Evolutionary conservation across 2,888 invertebrate genomes (phyloP).

Genomic region (Pterostichus niger): DNA sequence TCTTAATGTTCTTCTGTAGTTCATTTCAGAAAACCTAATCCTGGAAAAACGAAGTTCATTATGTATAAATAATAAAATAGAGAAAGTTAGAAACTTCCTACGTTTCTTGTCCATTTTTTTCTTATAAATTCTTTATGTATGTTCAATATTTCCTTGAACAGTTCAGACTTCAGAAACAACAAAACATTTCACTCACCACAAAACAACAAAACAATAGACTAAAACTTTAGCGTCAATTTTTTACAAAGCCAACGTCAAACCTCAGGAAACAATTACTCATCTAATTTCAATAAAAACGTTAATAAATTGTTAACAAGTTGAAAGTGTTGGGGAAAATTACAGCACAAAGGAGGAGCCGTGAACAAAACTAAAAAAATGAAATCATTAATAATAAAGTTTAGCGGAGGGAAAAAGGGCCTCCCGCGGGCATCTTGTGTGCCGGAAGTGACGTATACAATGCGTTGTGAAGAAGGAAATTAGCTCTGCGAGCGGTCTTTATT

Average conservation of each 20-base stretch:
- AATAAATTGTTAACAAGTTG: conserved; percentile 58
- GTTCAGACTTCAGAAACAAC: not conserved
- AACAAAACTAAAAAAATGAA: conserved; percentile 54
- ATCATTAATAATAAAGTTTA: conserved; percentile 60
- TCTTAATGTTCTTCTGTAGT: too few relatives aligned
- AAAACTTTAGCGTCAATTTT: conserved; percentile 26
- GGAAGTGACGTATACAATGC: conserved; percentile 37
- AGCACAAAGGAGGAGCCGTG: conserved; percentile 51
- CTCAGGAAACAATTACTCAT: conserved; percentile 45
- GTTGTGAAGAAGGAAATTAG: not conserved
- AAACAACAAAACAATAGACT: conserved; percentile 39
- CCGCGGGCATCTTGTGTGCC: conserved; percentile 3
- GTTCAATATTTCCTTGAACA: not conserved
- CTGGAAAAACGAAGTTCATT: too few relatives aligned
- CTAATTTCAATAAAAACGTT: conserved; percentile 61
- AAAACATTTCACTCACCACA: not conserved
- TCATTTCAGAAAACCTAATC: too few relatives aligned
- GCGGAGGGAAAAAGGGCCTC: conserved; percentile 14
- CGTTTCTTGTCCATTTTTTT: too few relatives aligned
- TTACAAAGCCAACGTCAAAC: not conserved
- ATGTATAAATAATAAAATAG: too few relatives aligned
- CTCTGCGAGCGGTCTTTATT: conserved; percentile 7
- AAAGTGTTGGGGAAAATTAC: conserved; percentile 56
- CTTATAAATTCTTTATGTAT: too few relatives aligned
- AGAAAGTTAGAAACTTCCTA: too few relatives aligned